Evolutionary conservation across 2,113 vertebrate genomes (phyloP), one percentile per base, ranked within the genome.

Genomic region (Eleginops maclovinus): DNA sequence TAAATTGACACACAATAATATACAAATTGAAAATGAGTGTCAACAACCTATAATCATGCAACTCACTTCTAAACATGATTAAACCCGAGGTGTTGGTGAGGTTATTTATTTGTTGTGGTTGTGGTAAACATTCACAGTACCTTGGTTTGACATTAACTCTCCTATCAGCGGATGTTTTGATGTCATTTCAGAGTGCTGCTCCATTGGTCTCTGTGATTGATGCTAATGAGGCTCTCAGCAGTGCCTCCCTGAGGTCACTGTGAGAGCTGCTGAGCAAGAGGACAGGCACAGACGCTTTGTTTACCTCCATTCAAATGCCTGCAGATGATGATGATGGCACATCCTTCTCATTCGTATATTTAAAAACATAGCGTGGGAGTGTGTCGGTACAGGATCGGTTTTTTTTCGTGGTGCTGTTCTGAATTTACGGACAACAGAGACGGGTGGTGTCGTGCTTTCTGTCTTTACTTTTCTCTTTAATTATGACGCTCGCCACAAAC

Each of bases 161-260:
- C n/a, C 31, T 36, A 40, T 24, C 14, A 22, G 50, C 12, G 14
- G n/a, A 22, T 26, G 14, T 64, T 41, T 47, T 40, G 41, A 26
- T 56, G 41, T 22, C 60, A 2, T 65, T 31, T 19, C 19, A 60
- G 15, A 10, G n/a, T 28, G 15, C 46, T 66, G 64, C 65, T 60
- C 46, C 63, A 44, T 87, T 83, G 75, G 84, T 50, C 51, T 66
- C 41, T 71, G 55, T 62, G 63, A 84, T 68, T 82, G 83, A 77
- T 68, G 79, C 51, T 72, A 49, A 60, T 54, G 12, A 67, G 67
- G 15, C 54, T 4, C 75, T 75, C 82, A 72, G 65, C 68, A 76
- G 77, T 66, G 76, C 56, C 79, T 13, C 79, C 19, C 7, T 14
- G 81, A 43, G 70, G 61, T 16, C 50, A 1, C 17, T 4, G 0